A percentile compares a stretch with the other conserved stretches of the same genome.
Conservation (phyloP, 2,113 vertebrate genomes). For the Protobothrops mucrosquamatus region DNA sequence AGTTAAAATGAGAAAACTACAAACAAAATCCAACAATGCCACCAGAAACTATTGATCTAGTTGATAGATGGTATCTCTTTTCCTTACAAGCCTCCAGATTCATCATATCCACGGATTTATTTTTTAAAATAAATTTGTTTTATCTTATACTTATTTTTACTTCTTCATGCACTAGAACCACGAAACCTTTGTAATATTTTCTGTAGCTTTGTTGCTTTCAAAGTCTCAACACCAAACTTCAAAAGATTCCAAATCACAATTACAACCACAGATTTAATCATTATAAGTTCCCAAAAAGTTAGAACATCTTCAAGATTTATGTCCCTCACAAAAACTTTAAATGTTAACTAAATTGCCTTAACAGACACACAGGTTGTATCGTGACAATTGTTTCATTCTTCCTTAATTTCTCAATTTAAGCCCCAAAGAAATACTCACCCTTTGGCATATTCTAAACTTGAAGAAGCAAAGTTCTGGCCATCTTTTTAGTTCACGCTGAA, state of each 20-base stretch:
- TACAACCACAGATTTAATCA: neutral
- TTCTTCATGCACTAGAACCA: neutral
- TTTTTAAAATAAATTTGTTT: conserved; percentile 39
- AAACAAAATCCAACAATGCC: conserved; percentile 58
- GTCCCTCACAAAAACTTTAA: neutral
- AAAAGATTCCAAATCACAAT: neutral
- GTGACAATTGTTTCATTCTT: neutral
- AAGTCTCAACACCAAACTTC: neutral
- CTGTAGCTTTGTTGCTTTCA: neutral
- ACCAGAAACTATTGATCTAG: conserved; percentile 60
- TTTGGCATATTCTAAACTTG: conserved; percentile 46
- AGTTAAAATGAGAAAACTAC: conserved; percentile 46
- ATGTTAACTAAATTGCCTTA: neutral
- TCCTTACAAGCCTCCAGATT: conserved; percentile 64
- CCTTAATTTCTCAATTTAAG: conserved; percentile 33
- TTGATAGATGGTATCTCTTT: conserved; percentile 62
- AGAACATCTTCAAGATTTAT: conserved; percentile 15
- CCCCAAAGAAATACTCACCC: conserved; percentile 68
- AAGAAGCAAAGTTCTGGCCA: neutral
- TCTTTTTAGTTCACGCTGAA: neutral
- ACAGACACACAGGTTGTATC: conserved; percentile 15
- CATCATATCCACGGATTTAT: conserved; percentile 56
- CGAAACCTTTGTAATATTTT: neutral
- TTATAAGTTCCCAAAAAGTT: neutral
- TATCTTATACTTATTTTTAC: conserved; percentile 42